Evolutionary conservation across 1,140 invertebrate genomes (phyloP), one percentile per base, ranked within the genome.

Genomic region (Wiebesia pumilae): DNA sequence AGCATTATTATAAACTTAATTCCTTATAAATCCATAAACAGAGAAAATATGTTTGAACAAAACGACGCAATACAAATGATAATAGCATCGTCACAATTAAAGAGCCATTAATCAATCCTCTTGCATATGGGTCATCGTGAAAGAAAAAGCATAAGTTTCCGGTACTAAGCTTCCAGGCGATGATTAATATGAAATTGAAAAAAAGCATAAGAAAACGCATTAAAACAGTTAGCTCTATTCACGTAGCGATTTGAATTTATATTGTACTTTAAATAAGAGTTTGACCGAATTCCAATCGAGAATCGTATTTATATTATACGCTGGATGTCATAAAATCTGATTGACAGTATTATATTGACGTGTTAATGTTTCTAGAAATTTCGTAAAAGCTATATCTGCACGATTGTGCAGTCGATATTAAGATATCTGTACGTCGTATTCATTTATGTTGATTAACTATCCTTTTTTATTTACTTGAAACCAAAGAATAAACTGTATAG

Each of bases 41-140:
- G 24, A 6, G 27, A 27, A 10, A 3, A 62, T 27, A 62, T 43
- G 33, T n/a, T 62, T 10, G 40, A 75, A 40, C 33, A 58, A 83
- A 83, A 38, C 47, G 33, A 1, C 35, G 10, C 33, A 40, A 27
- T 27, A 40, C 43, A 51, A 79, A 84, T 84, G n/a, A 35, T 79
- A 62, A 86, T 62, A 47, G 21, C 67, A 21, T 73, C 33, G 10
- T 51, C 40, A 40, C 84, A 86, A 86, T 86, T 86, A 86, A 81
- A 81, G 38, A 35, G 67, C 51, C 30, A 75, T 86, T 81, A 81
- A 77, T 81, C 84, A 81, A 86, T 86, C 69, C 69, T 10, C 67
- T 62, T 43, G 71, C 47, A 81, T 81, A 33, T 81, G 40, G 84
- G 84, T 47, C 84, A 62, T 40, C 21, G 38, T 9, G 38, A 35